Conservation (phyloP, 2,797 vertebrate species). For the Glyptemys insculpta region DNA sequence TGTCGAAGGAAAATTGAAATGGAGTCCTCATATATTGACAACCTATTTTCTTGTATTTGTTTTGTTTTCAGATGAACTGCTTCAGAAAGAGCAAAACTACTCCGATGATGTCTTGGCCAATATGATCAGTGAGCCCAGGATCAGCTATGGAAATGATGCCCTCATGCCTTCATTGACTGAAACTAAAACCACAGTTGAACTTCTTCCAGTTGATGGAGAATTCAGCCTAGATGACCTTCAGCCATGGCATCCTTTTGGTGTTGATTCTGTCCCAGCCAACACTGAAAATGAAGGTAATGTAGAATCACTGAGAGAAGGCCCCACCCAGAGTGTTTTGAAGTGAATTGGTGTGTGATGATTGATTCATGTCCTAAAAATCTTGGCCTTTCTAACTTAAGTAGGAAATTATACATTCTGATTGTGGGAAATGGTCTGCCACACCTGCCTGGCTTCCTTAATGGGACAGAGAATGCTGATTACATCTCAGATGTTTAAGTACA, state of each 20-base stretch:
- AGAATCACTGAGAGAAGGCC: neutral
- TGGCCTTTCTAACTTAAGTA: neutral
- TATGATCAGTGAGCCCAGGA: slow-evolving; percentile 94
- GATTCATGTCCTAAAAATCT: neutral
- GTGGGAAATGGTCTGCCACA: neutral
- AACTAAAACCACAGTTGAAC: slow-evolving; percentile 90
- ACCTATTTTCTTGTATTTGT: neutral
- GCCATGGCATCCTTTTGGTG: slow-evolving; percentile 95
- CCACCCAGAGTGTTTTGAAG: neutral
- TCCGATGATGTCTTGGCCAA: slow-evolving; percentile 95
- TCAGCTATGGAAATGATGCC: slow-evolving; percentile 98
- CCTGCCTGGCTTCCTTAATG: neutral
- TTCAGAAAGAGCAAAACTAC: slow-evolving; percentile 96
- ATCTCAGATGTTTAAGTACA: neutral
- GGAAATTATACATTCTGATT: neutral
- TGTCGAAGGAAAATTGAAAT: neutral
- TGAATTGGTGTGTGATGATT: neutral
- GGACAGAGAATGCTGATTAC: neutral
- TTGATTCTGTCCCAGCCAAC: slow-evolving; percentile 93
- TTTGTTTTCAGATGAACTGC: slow-evolving; percentile 89
- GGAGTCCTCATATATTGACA: neutral
- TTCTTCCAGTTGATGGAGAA: slow-evolving; percentile 88
- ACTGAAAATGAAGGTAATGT: slow-evolving; percentile 94
- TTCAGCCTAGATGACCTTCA: slow-evolving; percentile 89
- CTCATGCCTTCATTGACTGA: slow-evolving; percentile 95